These are phyloP conservation scores for Lota lota DNA, from an alignment of 2,113 vertebrate species.

Conservation along the genomic window DNA sequence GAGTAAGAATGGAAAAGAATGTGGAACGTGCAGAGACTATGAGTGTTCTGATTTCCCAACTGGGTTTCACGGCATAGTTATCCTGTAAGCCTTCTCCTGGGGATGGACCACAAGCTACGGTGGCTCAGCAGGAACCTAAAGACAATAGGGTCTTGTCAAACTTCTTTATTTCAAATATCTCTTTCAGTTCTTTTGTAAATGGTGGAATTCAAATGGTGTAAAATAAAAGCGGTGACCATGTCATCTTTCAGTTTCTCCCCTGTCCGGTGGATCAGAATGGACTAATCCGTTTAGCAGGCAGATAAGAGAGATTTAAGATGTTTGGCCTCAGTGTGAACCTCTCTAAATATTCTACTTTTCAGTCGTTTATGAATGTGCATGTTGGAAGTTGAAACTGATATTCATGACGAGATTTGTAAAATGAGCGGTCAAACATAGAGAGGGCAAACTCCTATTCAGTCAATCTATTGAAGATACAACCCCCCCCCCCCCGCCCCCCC, in stretches of 20 bases:
- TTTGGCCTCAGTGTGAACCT: conserved; percentile 43
- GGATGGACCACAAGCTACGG: conserved; percentile 1
- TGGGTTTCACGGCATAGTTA: conserved; percentile 8
- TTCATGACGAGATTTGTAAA: conserved; percentile 10
- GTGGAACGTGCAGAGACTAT: neutral
- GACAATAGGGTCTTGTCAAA: conserved; percentile 8
- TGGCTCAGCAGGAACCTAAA: neutral
- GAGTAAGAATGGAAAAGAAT: conserved; percentile 6
- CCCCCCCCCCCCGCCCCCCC: neutral
- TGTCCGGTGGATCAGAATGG: conserved; percentile 51
- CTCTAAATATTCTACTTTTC: conserved; percentile 27
- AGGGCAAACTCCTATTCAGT: no score
- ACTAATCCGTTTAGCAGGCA: conserved; percentile 58
- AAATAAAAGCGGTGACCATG: conserved; percentile 27
- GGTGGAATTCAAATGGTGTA: conserved; percentile 21
- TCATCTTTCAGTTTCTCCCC: conserved; percentile 45
- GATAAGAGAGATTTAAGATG: conserved; percentile 63
- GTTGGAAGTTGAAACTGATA: neutral
- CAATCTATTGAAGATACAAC: neutral
- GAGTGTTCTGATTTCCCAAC: conserved; percentile 1
- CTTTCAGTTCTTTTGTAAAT: conserved; percentile 37
- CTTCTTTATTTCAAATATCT: conserved; percentile 17
- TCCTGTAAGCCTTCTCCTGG: neutral
- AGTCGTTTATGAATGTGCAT: conserved; percentile 35
- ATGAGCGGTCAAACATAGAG: no score